Evolutionary conservation across 30 jellyfish, hydroid and myxozoan species (phyloP).

Genomic region (Chironex yamaguchii): DNA sequence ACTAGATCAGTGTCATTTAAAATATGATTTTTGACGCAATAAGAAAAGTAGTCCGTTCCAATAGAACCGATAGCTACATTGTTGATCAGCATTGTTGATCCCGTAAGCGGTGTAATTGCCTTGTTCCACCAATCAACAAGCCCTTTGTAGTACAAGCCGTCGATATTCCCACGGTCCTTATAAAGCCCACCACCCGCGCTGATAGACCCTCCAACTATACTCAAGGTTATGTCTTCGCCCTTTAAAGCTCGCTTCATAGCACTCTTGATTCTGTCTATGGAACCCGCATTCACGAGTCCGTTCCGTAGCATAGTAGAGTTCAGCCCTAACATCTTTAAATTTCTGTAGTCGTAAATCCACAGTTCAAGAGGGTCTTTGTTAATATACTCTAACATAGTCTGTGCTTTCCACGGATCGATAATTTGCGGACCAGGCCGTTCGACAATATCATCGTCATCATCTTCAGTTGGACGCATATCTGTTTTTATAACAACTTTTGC

Average conservation of each 20-base stretch:
- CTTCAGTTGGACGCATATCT: not conserved
- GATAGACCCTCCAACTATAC: conserved; percentile 97
- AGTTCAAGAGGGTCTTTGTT: conserved; percentile 95
- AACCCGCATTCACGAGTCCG: conserved; percentile 96
- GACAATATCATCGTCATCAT: not conserved
- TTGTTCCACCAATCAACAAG: conserved; percentile 98
- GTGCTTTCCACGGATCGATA: conserved; percentile 86
- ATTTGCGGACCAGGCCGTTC: conserved; percentile 23
- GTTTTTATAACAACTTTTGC: not conserved
- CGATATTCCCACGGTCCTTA: conserved; percentile 94
- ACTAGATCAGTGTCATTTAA: conserved; percentile 78
- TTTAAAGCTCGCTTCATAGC: conserved; percentile 92
- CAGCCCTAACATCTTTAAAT: conserved; percentile 79
- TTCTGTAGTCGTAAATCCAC: conserved; percentile 86
- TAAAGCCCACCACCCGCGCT: conserved; percentile 99
- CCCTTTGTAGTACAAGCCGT: conserved; percentile 94
- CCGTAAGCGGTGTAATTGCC: conserved; percentile 92
- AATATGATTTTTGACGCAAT: conserved; percentile 86
- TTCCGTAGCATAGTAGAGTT: conserved; percentile 91
- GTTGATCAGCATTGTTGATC: conserved; percentile 92
- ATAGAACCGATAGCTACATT: conserved; percentile 97
- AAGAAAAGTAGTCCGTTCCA: conserved; percentile 96
- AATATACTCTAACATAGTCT: conserved; percentile 87
- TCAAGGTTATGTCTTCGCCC: conserved; percentile 90
- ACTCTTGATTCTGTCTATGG: conserved; percentile 86